Evolutionary conservation across 2,797 vertebrate genomes (phyloP).

Genomic region (Champsocephalus gunnari): DNA sequence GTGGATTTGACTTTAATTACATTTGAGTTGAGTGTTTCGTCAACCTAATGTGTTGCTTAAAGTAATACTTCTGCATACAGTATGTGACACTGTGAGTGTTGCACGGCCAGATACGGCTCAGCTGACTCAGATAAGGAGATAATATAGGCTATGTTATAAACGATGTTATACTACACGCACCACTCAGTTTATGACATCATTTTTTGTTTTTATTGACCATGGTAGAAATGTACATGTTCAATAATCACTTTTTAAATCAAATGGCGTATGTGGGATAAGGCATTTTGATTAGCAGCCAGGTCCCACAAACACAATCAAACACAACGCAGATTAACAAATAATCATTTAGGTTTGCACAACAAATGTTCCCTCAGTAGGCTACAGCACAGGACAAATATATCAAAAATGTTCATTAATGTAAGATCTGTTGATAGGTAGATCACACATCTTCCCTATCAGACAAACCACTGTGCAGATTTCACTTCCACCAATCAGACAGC

Average conservation of each 20-base stretch:
- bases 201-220: conserved; percentile 30
- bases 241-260: conserved; percentile 23
- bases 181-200: neutral
- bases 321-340: conserved; percentile 33
- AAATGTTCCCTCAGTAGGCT: neutral
- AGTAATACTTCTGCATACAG: too few relatives aligned
- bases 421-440: conserved; percentile 15
- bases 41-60: too few relatives aligned
- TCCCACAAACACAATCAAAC: conserved; percentile 27
- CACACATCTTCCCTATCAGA: neutral
- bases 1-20: too few relatives aligned
- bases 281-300: conserved; percentile 13
- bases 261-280: conserved; percentile 20
- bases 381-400: conserved; percentile 21
- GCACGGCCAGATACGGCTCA: too few relatives aligned
- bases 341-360: conserved; percentile 47
- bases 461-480: conserved; percentile 4
- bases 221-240: conserved; percentile 8
- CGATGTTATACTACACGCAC: neutral
- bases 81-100: too few relatives aligned
- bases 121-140: too few relatives aligned
- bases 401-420: conserved; percentile 1
- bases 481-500: neutral
- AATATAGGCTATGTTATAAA: neutral
- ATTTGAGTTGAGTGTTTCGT: too few relatives aligned